Evolutionary conservation across 2,888 invertebrate genomes (phyloP).

Genomic region (Thereva unica): DNA sequence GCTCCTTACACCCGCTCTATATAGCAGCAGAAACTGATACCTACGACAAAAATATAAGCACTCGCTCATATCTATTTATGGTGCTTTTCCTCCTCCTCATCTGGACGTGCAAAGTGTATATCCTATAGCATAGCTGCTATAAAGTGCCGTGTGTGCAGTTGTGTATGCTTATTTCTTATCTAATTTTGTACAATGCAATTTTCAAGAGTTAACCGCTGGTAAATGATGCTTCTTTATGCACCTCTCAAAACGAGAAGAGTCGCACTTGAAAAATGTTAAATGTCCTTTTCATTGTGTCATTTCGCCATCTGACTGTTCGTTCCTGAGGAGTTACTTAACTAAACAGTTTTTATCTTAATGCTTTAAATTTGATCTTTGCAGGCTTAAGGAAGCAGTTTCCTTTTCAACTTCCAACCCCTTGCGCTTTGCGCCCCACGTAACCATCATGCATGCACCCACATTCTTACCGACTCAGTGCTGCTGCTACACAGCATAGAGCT

Average conservation of each 20-base stretch:
- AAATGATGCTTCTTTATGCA: constrained; percentile 25
- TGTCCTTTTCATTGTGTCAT: constrained; percentile 34
- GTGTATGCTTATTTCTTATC: constrained; percentile 34
- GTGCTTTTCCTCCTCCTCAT: constrained; percentile 31
- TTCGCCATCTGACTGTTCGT: constrained; percentile 27
- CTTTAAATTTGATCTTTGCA: constrained; percentile 23
- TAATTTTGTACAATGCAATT: constrained; percentile 36
- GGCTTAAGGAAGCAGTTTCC: constrained; percentile 35
- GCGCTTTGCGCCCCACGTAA: constrained; percentile 46
- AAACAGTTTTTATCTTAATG: constrained; percentile 18
- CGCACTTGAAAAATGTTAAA: constrained; percentile 34
- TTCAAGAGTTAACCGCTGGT: constrained; percentile 32
- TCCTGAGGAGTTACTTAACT: constrained; percentile 29
- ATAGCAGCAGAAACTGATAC: constrained; percentile 20
- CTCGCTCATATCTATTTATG: constrained; percentile 34
- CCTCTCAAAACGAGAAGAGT: constrained; percentile 31
- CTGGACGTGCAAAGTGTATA: constrained; percentile 32
- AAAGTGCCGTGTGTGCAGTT: constrained; percentile 13
- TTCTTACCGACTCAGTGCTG: constrained; percentile 53
- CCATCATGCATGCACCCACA: constrained; percentile 39
- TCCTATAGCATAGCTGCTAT: background rate
- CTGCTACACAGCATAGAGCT: constrained; percentile 52
- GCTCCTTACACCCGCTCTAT: constrained; percentile 20
- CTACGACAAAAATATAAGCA: constrained; percentile 25
- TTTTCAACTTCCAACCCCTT: constrained; percentile 40